Evolutionary conservation across 1,140 invertebrate genomes (phyloP), one percentile per base, ranked within the genome.

Genomic region (Zaprionus kolodkinae): DNA sequence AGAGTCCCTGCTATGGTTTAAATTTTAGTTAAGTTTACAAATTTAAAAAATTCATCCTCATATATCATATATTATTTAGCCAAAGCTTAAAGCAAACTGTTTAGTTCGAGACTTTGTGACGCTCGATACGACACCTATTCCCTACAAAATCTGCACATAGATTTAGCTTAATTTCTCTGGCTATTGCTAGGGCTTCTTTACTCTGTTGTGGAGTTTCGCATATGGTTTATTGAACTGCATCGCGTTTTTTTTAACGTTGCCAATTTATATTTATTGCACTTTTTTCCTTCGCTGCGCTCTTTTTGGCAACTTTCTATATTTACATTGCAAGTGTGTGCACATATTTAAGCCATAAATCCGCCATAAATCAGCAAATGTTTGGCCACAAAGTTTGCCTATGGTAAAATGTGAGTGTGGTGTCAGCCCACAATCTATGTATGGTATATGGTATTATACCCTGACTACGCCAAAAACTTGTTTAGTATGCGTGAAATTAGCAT

Each of bases 401-500:
- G 13, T 1, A 40, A 55, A 64, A 36, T 15, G 2, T n/a, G n/a
- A n/a, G n/a, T n/a, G n/a, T n/a, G n/a, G n/a, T n/a, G n/a, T n/a
- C n/a, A 43, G 6, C 40, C 40, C 45, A 21, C 36, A 65, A 65
- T 65, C 38, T 40, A 65, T 55, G 38, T 43, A 43, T 43, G n/a
- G 13, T 40, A 2, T 21, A 21, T 21, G 21, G 38, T 43, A 43
- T 43, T 40, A 15, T 38, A 12, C 13, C 33, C 36, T n/a, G 21
- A 27, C 54, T 25, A 27, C 25, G 17, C 21, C 21, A 11, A 17
- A 56, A 65, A 33, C 25, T 40, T 33, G 36, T 55, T 55, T 65
- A 38, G 36, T 65, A 38, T 65, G 52, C 63, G 38, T 38, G 15
- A 35, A 65, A 56, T 56, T 65, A 65, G 63, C 63, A 65, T 65